Evolutionary conservation across 2,888 invertebrate genomes (phyloP).

Genomic region (Heliconius cydno): DNA sequence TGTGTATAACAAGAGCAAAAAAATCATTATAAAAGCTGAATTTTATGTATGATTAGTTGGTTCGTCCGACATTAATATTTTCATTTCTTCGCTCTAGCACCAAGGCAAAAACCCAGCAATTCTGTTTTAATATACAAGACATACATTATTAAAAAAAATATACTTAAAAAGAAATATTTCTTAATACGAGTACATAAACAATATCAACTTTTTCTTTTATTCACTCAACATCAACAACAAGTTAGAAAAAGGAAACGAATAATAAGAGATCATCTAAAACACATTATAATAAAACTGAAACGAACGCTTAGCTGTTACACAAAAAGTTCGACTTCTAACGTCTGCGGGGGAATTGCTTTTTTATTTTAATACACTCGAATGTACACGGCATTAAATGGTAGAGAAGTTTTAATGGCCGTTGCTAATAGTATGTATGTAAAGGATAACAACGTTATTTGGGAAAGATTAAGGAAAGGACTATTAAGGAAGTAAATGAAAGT

Average conservation of each 20-base stretch:
- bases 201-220: neutral
- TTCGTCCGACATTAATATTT: no score
- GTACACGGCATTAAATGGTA: neutral
- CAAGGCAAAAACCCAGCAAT: no score
- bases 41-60: no score
- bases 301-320: slow-evolving; percentile 24
- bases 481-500: neutral
- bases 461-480: no score
- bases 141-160: no score
- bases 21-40: no score
- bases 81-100: no score
- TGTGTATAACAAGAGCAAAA: no score
- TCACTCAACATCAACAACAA: slow-evolving; percentile 12
- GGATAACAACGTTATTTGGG: neutral
- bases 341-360: slow-evolving; percentile 14
- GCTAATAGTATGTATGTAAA: slow-evolving; percentile 7
- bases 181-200: neutral
- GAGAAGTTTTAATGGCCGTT: slow-evolving; percentile 10
- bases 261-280: slow-evolving; percentile 38
- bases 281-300: slow-evolving; percentile 40
- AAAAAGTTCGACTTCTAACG: slow-evolving; percentile 29
- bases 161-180: neutral
- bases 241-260: slow-evolving; percentile 17
- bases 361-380: slow-evolving; percentile 17
- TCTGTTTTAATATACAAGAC: no score